These are phyloP conservation scores for Squalus acanthias DNA, from an alignment of 2,797 vertebrate species.

Conservation along the genomic window DNA sequence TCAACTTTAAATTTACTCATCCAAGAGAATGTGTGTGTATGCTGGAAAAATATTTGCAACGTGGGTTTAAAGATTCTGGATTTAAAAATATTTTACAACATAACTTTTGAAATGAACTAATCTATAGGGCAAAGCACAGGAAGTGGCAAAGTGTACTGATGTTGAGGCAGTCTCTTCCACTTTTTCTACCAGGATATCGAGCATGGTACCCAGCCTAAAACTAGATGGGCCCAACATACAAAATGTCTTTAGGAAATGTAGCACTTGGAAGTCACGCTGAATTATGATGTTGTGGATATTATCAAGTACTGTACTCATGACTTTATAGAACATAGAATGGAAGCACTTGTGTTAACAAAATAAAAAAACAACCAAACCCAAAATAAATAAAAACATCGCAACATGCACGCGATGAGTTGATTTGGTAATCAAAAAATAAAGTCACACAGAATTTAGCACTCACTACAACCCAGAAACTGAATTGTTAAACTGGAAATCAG, in stretches of 20 bases:
- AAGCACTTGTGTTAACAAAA: conserved; percentile 45
- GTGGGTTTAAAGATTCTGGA: background rate
- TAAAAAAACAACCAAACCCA: conserved; percentile 33
- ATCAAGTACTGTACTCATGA: background rate
- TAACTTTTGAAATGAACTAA: background rate
- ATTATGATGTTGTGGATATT: background rate
- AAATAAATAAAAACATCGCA: conserved; percentile 48
- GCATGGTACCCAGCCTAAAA: background rate
- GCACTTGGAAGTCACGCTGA: background rate
- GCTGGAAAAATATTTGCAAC: background rate
- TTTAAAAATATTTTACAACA: background rate
- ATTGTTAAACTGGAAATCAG: conserved; percentile 64
- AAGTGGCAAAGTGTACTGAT: background rate
- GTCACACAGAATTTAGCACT: conserved; percentile 68
- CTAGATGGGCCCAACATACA: background rate
- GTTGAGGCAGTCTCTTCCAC: background rate
- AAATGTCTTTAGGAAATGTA: conserved; percentile 7
- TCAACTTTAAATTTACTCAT: background rate
- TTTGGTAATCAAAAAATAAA: conserved; percentile 57
- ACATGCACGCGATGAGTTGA: conserved; percentile 64
- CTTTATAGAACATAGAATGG: conserved; percentile 36
- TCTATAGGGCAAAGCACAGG: background rate
- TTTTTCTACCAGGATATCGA: background rate
- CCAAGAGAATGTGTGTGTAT: background rate
- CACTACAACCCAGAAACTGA: conserved; percentile 60